A percentile compares a stretch with the other conserved stretches of the same genome.
phyloP scores from a whole-genome alignment of 2,113 vertebrate genomes.

The Leucopsar rothschildi region DNA sequence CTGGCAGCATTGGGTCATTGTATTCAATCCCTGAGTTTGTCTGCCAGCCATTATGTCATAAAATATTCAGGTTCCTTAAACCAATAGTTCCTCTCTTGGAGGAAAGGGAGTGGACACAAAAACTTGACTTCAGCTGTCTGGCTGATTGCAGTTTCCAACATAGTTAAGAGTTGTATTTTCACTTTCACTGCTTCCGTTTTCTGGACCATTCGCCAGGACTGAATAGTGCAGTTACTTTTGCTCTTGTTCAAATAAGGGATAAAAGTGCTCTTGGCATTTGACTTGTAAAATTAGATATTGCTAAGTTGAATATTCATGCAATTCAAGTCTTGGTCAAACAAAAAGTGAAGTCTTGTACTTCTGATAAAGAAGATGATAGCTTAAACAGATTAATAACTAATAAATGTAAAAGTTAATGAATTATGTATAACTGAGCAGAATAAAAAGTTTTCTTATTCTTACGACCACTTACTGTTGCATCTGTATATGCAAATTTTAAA shows the following conservation, averaged over 20 bases:
- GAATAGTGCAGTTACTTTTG: not conserved
- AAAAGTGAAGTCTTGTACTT: not conserved
- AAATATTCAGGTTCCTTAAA: not conserved
- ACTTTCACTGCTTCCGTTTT: not conserved
- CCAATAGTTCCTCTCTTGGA: rapidly evolving
- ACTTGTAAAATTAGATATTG: not conserved
- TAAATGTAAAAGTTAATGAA: not conserved
- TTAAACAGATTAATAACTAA: not conserved
- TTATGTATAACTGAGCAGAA: not conserved
- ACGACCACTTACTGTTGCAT: not conserved
- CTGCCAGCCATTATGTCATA: not conserved
- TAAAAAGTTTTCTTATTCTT: not conserved
- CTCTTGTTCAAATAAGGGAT: not conserved
- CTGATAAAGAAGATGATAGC: not conserved
- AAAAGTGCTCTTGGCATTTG: not conserved
- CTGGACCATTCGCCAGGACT: not conserved
- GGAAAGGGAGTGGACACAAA: not conserved
- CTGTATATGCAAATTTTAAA: not conserved
- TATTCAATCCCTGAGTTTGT: not conserved
- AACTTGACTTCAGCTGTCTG: not conserved
- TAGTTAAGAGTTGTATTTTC: not conserved
- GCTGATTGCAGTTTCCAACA: not conserved
- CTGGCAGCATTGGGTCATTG: not conserved
- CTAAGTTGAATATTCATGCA: not conserved
- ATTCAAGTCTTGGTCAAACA: not conserved